A percentile compares a stretch with the other conserved stretches of the same genome.
Conservation (phyloP, 2,797 vertebrate species). For the Chloroceryle inda region DNA sequence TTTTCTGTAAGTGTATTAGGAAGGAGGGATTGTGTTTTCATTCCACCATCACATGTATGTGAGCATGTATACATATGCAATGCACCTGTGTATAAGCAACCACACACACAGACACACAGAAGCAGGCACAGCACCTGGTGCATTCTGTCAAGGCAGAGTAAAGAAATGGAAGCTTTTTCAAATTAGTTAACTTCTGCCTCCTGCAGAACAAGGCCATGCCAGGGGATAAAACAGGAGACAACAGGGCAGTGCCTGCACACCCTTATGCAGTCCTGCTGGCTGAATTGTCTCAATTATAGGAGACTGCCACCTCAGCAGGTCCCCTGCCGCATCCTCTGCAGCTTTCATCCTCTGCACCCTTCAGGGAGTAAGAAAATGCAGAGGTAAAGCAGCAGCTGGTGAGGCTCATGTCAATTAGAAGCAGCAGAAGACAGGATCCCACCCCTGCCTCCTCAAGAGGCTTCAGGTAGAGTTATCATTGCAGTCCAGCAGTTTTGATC, state of each 20-base stretch:
- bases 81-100: not conserved
- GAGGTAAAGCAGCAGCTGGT: constrained; percentile 16
- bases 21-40: not conserved
- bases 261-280: not conserved
- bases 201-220: not conserved
- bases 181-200: not conserved
- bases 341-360: not conserved
- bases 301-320: not conserved
- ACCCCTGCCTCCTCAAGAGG: not conserved
- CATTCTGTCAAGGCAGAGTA: not conserved
- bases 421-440: not conserved
- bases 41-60: not conserved
- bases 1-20: not conserved
- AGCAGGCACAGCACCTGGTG: not conserved
- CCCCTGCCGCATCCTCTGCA: not conserved
- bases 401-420: not conserved
- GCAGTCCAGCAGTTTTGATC: constrained; percentile 6
- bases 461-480: not conserved
- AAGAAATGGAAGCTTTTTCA: not conserved
- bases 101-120: not conserved
- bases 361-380: not conserved
- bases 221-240: not conserved
- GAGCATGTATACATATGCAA: rapidly evolving
- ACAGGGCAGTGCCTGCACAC: not conserved
- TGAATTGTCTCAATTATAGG: not conserved